Evolutionary conservation across 1,140 invertebrate species (phyloP).

Genomic region (Metopolophium dirhodum): DNA sequence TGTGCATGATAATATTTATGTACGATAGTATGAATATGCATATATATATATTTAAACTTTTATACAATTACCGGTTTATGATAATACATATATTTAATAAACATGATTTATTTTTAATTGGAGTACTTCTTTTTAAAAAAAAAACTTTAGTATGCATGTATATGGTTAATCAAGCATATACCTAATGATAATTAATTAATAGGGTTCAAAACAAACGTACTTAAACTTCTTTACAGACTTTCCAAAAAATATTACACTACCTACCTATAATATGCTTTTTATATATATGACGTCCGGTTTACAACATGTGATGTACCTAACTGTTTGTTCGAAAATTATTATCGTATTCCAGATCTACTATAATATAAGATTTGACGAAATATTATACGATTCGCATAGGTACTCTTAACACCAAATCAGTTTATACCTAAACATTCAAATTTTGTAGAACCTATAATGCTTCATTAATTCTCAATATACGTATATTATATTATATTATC

Average conservation of each 20-base stretch:
- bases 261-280: background rate
- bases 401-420: background rate
- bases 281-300: background rate
- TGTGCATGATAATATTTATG: background rate
- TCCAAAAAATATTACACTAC: background rate
- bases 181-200: background rate
- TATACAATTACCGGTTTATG: background rate
- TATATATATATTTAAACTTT: background rate
- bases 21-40: background rate
- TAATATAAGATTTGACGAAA: background rate
- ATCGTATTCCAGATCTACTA: background rate
- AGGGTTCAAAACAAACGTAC: background rate
- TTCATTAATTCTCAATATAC: background rate
- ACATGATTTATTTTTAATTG: constrained; percentile 6
- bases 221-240: background rate
- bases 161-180: background rate
- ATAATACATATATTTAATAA: background rate
- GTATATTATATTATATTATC: background rate
- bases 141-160: background rate
- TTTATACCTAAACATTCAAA: background rate
- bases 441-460: background rate
- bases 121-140: background rate
- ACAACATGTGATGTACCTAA: background rate
- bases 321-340: background rate
- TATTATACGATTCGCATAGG: background rate